Base-by-base conservation (phyloP, 2,797 vertebrate species). In the Danio tinwini region DNA sequence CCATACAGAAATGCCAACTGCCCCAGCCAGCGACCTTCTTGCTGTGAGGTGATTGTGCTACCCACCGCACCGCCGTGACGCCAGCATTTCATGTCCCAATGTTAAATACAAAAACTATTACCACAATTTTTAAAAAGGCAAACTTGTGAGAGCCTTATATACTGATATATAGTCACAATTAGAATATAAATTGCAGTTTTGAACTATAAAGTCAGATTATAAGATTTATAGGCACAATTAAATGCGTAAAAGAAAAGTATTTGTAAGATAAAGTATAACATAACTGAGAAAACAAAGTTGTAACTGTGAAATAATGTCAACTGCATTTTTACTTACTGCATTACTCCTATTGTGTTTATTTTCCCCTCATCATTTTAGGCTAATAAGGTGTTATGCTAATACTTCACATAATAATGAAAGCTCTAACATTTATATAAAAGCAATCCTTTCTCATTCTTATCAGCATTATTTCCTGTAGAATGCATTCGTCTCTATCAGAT, bases 401-500 rank as follows among this genome's bases (percentile, higher is more conserved):
- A 16, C 37, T 63, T 39, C 16, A 42, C 16, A 63, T 17, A 40
- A 17, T 40, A 42, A 63, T 19, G 2, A 64, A 44, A 44, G n/a
- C 6, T 11, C 19, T 21, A 45, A 7, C 45, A 21, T 65, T 45
- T 47, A 14, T 1, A 13, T 10, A 19, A 19, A 11, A 5, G n/a
- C 59, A 19, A 64, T 29, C 3, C 2, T 45, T 64, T 45, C 29
- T 29, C 29, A 29, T 29, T 29, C 29, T 29, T 29, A 29, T 29
- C 29, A 29, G 40, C 40, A 13, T 11, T 11, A 7, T 53, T 53
- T 16, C 16, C 14, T 70, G 6, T 70, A 70, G 53, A 53, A 11
- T 44, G 63, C 21, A 50, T 19, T 40, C 2, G 44, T 44, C 53
- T 39, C 52, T 53, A 72, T 80, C 16, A 45, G 47, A 72, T 74